A percentile compares a stretch with the other conserved stretches of the same genome.
Evolutionary conservation across 2,888 invertebrate species (phyloP).

Genomic region (Carterocephalus palaemon): DNA sequence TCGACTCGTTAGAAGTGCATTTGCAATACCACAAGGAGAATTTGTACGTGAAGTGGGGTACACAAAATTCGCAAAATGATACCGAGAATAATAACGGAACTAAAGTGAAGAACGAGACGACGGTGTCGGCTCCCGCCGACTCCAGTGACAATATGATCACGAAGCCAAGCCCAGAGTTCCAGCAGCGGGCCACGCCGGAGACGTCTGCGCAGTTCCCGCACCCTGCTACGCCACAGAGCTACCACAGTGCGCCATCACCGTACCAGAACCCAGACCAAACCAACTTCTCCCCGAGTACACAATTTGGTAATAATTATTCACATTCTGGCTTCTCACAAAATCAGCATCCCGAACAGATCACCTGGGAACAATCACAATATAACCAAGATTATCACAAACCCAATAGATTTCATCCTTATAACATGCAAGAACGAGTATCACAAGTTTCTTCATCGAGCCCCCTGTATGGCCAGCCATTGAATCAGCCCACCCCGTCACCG

Average conservation of each 20-base stretch:
- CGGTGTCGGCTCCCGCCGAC: conserved; percentile 85
- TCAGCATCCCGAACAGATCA: conserved; percentile 70
- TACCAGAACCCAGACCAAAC: conserved; percentile 81
- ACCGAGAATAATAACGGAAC: conserved; percentile 83
- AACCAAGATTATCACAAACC: conserved; percentile 68
- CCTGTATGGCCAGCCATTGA: conserved; percentile 77
- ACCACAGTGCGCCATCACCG: conserved; percentile 83
- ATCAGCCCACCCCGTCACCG: conserved; percentile 84
- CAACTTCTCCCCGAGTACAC: conserved; percentile 77
- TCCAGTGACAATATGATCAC: conserved; percentile 84
- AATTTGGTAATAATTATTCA: conserved; percentile 71
- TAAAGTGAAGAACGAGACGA: conserved; percentile 79
- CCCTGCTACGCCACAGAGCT: conserved; percentile 82
- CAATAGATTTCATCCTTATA: conserved; percentile 74
- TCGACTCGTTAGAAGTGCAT: conserved; percentile 88
- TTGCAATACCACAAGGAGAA: conserved; percentile 89
- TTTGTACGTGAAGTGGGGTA: conserved; percentile 85
- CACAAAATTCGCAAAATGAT: conserved; percentile 77
- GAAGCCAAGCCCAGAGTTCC: conserved; percentile 80
- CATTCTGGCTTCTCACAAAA: conserved; percentile 74
- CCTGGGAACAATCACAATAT: conserved; percentile 72
- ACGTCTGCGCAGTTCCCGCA: conserved; percentile 79
- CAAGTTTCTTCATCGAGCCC: conserved; percentile 77
- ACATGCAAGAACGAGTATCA: conserved; percentile 74
- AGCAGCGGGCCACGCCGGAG: conserved; percentile 79